Evolutionary conservation across 2,797 vertebrate genomes (phyloP).

Genomic region (Poecilia picta): DNA sequence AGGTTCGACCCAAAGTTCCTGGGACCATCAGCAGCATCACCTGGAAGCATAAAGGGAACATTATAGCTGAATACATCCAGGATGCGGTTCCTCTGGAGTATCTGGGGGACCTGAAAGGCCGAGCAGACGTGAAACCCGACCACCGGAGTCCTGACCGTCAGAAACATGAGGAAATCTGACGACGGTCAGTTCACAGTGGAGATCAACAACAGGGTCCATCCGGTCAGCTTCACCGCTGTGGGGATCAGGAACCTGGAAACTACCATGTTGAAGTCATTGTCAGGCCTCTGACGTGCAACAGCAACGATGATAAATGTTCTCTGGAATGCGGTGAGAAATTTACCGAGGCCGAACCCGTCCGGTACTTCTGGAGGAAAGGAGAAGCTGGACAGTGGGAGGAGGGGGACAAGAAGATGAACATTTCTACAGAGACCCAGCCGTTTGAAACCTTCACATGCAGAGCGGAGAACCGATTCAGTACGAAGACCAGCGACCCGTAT

Average conservation of each 20-base stretch:
- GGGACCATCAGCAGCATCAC: fast-evolving
- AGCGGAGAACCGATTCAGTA: background rate
- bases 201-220: fast-evolving
- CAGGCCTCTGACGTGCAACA: fast-evolving
- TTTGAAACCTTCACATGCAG: too few relatives aligned
- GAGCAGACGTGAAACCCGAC: fast-evolving
- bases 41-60: background rate
- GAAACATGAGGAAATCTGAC: fast-evolving
- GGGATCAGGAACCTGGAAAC: fast-evolving
- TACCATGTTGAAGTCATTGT: too few relatives aligned
- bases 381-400: background rate
- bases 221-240: fast-evolving
- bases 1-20: fast-evolving
- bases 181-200: fast-evolving
- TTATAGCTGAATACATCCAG: background rate
- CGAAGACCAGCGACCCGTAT: fast-evolving
- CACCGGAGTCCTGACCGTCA: fast-evolving
- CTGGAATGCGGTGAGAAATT: fast-evolving
- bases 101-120: fast-evolving
- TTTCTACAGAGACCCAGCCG: too few relatives aligned
- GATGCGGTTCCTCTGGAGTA: fast-evolving
- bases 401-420: too few relatives aligned
- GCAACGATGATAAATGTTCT: fast-evolving
- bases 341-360: fast-evolving
- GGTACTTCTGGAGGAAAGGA: conserved; percentile 24